Percentiles rank a stretch among this genome's conserved stretches.
Conservation (phyloP, 1,140 invertebrate genomes). For the Ooceraea biroi region DNA sequence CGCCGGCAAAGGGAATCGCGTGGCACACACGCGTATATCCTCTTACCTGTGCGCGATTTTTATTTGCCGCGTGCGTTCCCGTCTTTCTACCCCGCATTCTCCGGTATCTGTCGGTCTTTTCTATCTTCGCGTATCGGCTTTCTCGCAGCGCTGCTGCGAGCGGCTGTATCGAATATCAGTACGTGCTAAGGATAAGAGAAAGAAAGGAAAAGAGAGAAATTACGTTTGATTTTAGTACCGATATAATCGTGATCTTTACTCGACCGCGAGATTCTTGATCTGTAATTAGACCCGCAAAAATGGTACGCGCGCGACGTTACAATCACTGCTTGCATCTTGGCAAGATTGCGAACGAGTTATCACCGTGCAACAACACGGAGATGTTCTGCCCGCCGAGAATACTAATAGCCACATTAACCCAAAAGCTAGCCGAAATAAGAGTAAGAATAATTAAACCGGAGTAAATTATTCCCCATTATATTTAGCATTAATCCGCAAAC, state of each 20-base stretch:
- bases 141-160: background rate
- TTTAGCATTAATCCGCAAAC: slow-evolving; percentile 6
- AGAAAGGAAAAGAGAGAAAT: background rate
- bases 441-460: slow-evolving; percentile 9
- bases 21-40: background rate
- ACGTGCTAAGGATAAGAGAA: no score
- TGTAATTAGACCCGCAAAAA: background rate
- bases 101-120: slow-evolving; percentile 4
- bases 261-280: no score
- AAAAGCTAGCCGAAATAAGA: background rate
- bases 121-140: slow-evolving; percentile 43
- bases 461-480: background rate
- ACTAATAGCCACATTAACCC: background rate
- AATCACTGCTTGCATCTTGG: background rate
- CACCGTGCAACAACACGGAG: background rate
- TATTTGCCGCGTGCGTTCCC: slow-evolving; percentile 17
- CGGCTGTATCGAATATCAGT: slow-evolving; percentile 10
- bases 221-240: slow-evolving; percentile 20
- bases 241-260: background rate
- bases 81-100: slow-evolving; percentile 18
- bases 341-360: background rate
- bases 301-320: background rate
- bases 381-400: background rate
- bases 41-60: slow-evolving; percentile 30
- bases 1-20: slow-evolving; percentile 29